These are phyloP conservation scores for Drosophila ficusphila DNA, from an alignment of 1,140 invertebrate species.

Conservation along the genomic window DNA sequence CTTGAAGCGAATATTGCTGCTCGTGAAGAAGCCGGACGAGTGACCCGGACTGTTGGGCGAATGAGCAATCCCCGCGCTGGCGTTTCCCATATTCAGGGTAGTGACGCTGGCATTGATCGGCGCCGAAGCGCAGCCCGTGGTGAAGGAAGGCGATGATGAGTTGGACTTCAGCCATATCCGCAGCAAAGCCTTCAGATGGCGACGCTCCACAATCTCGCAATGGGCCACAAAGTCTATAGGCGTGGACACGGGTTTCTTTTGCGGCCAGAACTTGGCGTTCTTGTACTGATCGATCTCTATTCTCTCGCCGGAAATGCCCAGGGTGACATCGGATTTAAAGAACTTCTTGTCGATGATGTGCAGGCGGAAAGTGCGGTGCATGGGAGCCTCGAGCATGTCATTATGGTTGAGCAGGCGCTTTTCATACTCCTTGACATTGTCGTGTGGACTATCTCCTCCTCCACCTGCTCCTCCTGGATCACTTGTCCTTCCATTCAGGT, in stretches of 20 bases:
- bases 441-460: constrained; percentile 49
- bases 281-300: constrained; percentile 93
- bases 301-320: constrained; percentile 95
- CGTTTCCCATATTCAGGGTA: constrained; percentile 39
- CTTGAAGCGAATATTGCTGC: constrained; percentile 87
- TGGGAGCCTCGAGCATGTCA: constrained; percentile 91
- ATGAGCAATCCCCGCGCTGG: constrained; percentile 42
- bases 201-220: constrained; percentile 91
- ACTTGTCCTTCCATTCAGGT: constrained; percentile 51
- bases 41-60: constrained; percentile 70
- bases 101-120: constrained; percentile 44
- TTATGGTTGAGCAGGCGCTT: constrained; percentile 89
- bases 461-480: constrained; percentile 41
- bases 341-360: constrained; percentile 91
- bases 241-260: constrained; percentile 86
- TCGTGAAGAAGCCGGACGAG: constrained; percentile 60
- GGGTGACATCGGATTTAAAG: constrained; percentile 92
- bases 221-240: constrained; percentile 93
- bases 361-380: constrained; percentile 93
- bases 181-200: constrained; percentile 86
- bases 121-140: constrained; percentile 56
- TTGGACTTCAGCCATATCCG: constrained; percentile 80
- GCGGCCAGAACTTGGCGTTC: constrained; percentile 89
- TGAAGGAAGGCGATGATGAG: constrained; percentile 61
- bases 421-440: constrained; percentile 79